Base-by-base conservation (phyloP, 2,797 vertebrate genomes). In the Rachycentron canadum region DNA sequence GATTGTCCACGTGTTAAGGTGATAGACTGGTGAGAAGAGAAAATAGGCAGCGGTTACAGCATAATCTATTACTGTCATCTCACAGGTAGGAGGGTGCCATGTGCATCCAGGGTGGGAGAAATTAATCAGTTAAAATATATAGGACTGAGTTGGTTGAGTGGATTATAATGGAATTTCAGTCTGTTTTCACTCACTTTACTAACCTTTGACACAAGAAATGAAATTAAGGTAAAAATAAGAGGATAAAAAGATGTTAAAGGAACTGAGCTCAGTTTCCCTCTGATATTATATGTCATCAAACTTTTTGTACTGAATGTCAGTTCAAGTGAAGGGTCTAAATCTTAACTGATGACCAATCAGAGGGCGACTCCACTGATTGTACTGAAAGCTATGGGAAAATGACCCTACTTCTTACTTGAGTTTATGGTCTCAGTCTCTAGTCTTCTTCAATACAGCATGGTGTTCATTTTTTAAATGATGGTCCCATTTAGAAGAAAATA, bases 11-110 rank as follows among this genome's bases (percentile, higher is more conserved):
- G 8, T 79, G 65, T 47, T 86, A 52, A 77, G 47, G 69, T 81
- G 76, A 86, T 72, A 40, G 73, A 85, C 69, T 34, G 72, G 36
- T 57, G 60, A 49, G 70, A 73, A 47, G 34, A 73, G 64, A 52
- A 78, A 83, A 28, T 14, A 55, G 79, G 59, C 52, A 72, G 55
- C 30, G 26, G 43, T 75, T 63, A 69, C 10, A 50, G 47, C 45
- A 80, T 45, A 45, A 68, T 67, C 19, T 53, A 40, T 65, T 66
- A 77, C 52, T 70, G 70, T 53, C 74, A 50, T 64, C 49, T 26
- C 52, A 59, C 26, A 23, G 25, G 40, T 32, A 25, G 41, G 68
- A 71, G 64, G 26, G 23, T 53, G 52, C 16, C 38, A 16, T 34
- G 10, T 56, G 55, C 78, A 56, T 59, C 26, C 19, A 50, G 23